Percentiles rank a stretch among this genome's conserved stretches.
Conservation (phyloP, 2,797 vertebrate genomes). For the Typhlichthys eigenmanni region DNA sequence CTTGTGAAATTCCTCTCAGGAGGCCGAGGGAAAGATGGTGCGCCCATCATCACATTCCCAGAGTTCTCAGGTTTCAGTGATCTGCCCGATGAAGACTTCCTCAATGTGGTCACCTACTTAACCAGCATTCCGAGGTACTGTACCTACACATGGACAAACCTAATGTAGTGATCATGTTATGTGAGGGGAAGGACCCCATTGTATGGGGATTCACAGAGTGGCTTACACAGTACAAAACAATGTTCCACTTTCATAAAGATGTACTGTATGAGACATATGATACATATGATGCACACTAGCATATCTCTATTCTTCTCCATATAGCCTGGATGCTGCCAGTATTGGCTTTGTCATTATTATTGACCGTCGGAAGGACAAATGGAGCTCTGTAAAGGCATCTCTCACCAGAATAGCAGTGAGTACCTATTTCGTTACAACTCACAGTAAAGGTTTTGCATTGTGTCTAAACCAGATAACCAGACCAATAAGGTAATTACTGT, state of each 20-base stretch:
- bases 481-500: too few relatives aligned
- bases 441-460: neutral
- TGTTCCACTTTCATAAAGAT: neutral
- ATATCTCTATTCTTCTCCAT: conserved; percentile 9
- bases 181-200: neutral
- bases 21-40: conserved; percentile 89
- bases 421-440: conserved; percentile 14
- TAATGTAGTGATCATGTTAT: neutral
- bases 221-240: neutral
- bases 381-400: conserved; percentile 92
- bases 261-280: too few relatives aligned
- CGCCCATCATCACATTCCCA: conserved; percentile 93
- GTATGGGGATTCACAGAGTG: neutral
- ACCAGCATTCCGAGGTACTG: conserved; percentile 91
- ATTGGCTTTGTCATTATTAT: conserved; percentile 95
- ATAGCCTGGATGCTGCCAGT: conserved; percentile 91
- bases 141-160: neutral
- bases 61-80: conserved; percentile 90
- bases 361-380: conserved; percentile 94
- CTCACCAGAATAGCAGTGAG: conserved; percentile 90
- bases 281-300: neutral
- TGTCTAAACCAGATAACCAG: too few relatives aligned
- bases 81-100: conserved; percentile 90
- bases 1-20: conserved; percentile 69
- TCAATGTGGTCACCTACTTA: conserved; percentile 92